phyloP scores from a whole-genome alignment of 2,888 invertebrate species.

The Gisinianus flammeolus region DNA sequence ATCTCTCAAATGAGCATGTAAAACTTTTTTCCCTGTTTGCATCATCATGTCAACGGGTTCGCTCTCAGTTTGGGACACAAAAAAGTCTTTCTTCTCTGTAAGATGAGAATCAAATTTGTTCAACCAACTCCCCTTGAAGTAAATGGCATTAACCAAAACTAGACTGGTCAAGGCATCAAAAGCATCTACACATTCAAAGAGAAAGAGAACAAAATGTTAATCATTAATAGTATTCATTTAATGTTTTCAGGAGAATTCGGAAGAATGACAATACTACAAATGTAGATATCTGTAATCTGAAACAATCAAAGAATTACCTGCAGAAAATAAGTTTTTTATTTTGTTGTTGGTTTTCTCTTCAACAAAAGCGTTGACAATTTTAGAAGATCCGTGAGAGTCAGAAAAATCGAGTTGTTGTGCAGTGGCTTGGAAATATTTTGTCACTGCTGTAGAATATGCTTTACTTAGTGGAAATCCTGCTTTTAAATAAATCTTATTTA shows the following conservation, averaged over 20 bases:
- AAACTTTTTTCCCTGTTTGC: slow-evolving; percentile 61
- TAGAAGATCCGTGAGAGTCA: slow-evolving; percentile 58
- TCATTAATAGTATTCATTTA: neutral
- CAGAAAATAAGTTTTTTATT: slow-evolving; percentile 63
- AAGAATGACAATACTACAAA: neutral
- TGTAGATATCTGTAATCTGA: neutral
- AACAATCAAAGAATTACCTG: slow-evolving; percentile 50
- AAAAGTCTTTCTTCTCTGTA: slow-evolving; percentile 61
- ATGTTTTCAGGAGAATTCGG: neutral
- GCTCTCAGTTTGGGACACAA: slow-evolving; percentile 46
- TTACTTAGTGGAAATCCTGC: slow-evolving; percentile 49
- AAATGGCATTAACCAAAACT: slow-evolving; percentile 61
- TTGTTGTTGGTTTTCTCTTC: slow-evolving; percentile 62
- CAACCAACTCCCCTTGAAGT: slow-evolving; percentile 61
- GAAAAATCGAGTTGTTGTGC: slow-evolving; percentile 59
- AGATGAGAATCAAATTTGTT: slow-evolving; percentile 45
- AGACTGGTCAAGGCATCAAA: slow-evolving; percentile 58
- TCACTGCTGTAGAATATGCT: slow-evolving; percentile 49
- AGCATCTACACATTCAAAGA: slow-evolving; percentile 52
- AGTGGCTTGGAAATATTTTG: slow-evolving; percentile 55
- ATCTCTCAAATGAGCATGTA: slow-evolving; percentile 54
- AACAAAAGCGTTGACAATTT: slow-evolving; percentile 65
- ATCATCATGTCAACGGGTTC: slow-evolving; percentile 63
- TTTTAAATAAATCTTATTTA: slow-evolving; percentile 60
- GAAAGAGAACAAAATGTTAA: too few relatives aligned